A percentile compares a stretch with the other conserved stretches of the same genome.
These are phyloP conservation scores for Psammodynastes pulverulentus DNA, from an alignment of 2,113 vertebrate species.

Conservation along the genomic window DNA sequence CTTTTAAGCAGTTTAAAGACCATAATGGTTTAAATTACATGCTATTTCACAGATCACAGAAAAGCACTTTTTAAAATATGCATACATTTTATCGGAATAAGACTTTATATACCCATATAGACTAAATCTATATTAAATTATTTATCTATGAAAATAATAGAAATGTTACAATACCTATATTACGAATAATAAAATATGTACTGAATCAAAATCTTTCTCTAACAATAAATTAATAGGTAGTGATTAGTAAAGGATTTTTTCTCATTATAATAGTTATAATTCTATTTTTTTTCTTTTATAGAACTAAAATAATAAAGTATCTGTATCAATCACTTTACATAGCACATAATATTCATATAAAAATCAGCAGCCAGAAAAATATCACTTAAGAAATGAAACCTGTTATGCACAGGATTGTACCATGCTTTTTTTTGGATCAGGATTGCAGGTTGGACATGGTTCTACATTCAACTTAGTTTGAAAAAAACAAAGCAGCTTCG, in stretches of 20 bases:
- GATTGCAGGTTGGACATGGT: too few species aligned
- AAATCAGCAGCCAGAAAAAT: not conserved
- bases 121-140: not conserved
- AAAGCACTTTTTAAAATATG: not conserved
- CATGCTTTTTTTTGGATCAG: not conserved
- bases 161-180: not conserved
- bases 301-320: not conserved
- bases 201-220: not conserved
- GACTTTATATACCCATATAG: not conserved
- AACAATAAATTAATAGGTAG: not conserved
- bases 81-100: slow-evolving; percentile 1
- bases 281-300: not conserved
- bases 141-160: not conserved
- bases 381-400: too few species aligned
- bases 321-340: not conserved
- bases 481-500: not conserved
- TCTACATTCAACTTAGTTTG: not conserved
- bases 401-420: not conserved
- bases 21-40: not conserved
- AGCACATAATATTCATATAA: not conserved
- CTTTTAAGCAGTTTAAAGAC: not conserved
- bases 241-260: not conserved
- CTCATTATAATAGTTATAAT: not conserved
- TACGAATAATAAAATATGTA: not conserved
- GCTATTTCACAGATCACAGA: not conserved